A percentile compares a stretch with the other conserved stretches of the same genome.
phyloP scores from a whole-genome alignment of 2,113 vertebrate species.

The Saccopteryx bilineata region DNA sequence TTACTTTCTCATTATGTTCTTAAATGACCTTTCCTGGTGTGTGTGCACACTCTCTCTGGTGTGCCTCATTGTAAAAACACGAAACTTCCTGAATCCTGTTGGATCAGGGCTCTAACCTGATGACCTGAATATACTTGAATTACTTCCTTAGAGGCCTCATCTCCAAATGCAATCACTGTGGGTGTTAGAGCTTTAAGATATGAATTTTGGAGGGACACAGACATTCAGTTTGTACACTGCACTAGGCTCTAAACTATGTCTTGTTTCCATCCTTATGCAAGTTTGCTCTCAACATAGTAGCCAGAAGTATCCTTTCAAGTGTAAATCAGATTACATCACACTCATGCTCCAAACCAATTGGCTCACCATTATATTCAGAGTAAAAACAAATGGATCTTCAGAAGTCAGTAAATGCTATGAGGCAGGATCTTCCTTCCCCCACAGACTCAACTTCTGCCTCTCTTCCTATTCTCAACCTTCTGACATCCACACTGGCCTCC shows the following conservation, averaged over 20 bases:
- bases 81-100: not conserved
- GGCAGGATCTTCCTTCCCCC: not conserved
- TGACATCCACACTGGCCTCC: not conserved
- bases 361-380: not conserved
- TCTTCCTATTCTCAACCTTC: fast-evolving
- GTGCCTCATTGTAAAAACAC: not conserved
- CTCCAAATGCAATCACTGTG: not conserved
- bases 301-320: not conserved
- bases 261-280: not conserved
- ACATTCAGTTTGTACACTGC: not conserved
- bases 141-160: not conserved
- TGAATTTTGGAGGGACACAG: not conserved
- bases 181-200: not conserved
- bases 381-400: not conserved
- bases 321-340: not conserved
- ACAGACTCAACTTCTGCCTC: not conserved
- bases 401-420: not conserved
- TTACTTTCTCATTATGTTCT: not conserved
- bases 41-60: not conserved
- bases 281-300: not conserved
- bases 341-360: not conserved
- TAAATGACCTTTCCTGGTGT: not conserved
- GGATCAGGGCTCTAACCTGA: not conserved
- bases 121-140: not conserved
- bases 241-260: not conserved